Conservation (phyloP, 2,113 vertebrate genomes). For the Sisor rabdophorus region DNA sequence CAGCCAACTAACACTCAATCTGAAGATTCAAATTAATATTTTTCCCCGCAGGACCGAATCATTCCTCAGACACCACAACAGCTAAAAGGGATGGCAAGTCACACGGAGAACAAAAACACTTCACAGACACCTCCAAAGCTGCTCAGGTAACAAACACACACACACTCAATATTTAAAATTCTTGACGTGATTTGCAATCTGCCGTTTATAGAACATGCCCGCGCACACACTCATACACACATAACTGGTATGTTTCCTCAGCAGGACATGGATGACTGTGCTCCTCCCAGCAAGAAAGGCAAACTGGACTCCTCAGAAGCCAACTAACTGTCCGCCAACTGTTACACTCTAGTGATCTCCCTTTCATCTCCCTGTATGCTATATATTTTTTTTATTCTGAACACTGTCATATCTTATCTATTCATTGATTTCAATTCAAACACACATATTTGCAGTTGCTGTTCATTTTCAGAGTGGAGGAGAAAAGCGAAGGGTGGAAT, state of each 20-base stretch:
- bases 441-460: constrained; percentile 31
- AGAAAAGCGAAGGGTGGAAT: constrained; percentile 17
- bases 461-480: constrained; percentile 4
- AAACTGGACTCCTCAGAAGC: constrained; percentile 82
- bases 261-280: constrained; percentile 81
- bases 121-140: constrained; percentile 72
- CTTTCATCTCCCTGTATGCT: constrained; percentile 35
- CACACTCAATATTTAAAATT: not conserved
- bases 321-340: constrained; percentile 69
- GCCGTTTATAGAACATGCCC: not conserved
- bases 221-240: too few relatives aligned
- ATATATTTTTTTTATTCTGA: constrained; percentile 20
- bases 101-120: constrained; percentile 71
- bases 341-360: constrained; percentile 35
- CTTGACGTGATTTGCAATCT: not conserved
- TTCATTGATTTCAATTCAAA: constrained; percentile 21
- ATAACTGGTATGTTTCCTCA: constrained; percentile 1
- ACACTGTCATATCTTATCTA: constrained; percentile 20
- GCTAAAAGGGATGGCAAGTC: constrained; percentile 78
- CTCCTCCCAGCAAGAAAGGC: constrained; percentile 82
- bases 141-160: constrained; percentile 71
- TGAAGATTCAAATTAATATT: too few relatives aligned
- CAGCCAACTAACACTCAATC: too few relatives aligned
- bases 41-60: constrained; percentile 25
- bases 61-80: constrained; percentile 67